Evolutionary conservation across 2,888 invertebrate genomes (phyloP), one percentile per base, ranked within the genome.

Genomic region (Trissolcus japonicus): DNA sequence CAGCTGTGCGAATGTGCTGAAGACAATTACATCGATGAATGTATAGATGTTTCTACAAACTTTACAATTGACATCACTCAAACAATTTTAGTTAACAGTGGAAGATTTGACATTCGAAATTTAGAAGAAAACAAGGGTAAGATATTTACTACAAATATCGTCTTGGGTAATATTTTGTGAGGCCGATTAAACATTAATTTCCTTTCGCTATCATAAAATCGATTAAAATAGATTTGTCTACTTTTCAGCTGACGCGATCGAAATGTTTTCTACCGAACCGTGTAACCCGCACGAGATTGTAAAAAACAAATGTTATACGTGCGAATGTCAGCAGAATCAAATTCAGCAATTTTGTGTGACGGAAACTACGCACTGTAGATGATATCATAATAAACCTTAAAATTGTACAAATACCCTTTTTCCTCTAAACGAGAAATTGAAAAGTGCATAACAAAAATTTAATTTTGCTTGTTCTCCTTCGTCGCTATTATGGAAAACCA

Each of bases 311-410:
- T 56, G 56, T 41, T 56, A 40, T 40, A 17, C 19, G 19, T 56
- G 56, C 7, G 56, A 56, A 56, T 56, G 56, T 56, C 56, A 41
- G 13, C 40, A 6, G 41, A 56, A 41, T 40, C 17, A n/a, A 56
- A 0, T 41, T 17, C 40, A 56, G 11, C 41, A 56, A 19, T 56
- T 56, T 41, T 56, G 56, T 16, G 41, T 56, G 41, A 41, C 40
- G 35, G 35, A 35, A 35, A 35, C 7, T 14, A n/a, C n/a, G 7
- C 13, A 40, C 6, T 56, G 56, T 17, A 56, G 40, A 56, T 56
- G 9, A 41, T 7, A 6, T 51, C 14, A 16, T 6, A 11, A 51
- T 35, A 35, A 35, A 35, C 35, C 50, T 51, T 21, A 21, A 51
- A 17, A 19, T 19, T 13, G 9, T 21, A 14, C 11, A 21, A 19